Conservation (phyloP, 2,888 invertebrate species). For the Morpho helenor region DNA sequence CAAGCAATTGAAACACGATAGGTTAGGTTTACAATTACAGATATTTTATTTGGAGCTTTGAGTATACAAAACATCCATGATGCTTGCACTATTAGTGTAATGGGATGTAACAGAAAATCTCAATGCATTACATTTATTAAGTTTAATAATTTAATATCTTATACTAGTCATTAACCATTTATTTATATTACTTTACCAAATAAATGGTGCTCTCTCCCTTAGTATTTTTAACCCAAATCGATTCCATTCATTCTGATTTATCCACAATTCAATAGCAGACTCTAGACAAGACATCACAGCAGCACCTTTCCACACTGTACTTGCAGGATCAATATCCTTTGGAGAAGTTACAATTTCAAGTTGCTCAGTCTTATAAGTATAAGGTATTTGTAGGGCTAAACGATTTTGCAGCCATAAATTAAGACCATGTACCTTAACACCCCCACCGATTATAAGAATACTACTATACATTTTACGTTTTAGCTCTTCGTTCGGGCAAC, state of each 20-base stretch:
- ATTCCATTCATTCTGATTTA: conserved; percentile 91
- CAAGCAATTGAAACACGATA: no score
- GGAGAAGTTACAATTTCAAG: conserved; percentile 94
- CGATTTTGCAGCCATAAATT: conserved; percentile 93
- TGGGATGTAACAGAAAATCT: no score
- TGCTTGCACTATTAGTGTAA: no score
- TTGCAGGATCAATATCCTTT: conserved; percentile 94
- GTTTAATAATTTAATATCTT: no score
- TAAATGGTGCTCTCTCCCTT: conserved; percentile 94
- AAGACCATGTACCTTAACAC: conserved; percentile 90
- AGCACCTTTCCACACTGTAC: conserved; percentile 96
- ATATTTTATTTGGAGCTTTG: no score
- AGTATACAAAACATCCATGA: no score
- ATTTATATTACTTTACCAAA: conserved; percentile 79
- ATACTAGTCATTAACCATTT: no score
- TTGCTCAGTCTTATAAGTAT: conserved; percentile 88
- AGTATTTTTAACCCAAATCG: conserved; percentile 90
- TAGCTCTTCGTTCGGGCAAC: conserved; percentile 92
- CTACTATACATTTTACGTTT: conserved; percentile 97
- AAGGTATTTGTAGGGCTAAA: conserved; percentile 90
- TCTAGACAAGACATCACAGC: conserved; percentile 95
- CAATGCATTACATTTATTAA: no score
- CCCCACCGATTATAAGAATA: conserved; percentile 94
- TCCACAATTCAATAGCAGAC: conserved; percentile 96
- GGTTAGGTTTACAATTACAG: no score